Conservation (phyloP, 2,113 vertebrate genomes). For the Nycticryphes semicollaris region DNA sequence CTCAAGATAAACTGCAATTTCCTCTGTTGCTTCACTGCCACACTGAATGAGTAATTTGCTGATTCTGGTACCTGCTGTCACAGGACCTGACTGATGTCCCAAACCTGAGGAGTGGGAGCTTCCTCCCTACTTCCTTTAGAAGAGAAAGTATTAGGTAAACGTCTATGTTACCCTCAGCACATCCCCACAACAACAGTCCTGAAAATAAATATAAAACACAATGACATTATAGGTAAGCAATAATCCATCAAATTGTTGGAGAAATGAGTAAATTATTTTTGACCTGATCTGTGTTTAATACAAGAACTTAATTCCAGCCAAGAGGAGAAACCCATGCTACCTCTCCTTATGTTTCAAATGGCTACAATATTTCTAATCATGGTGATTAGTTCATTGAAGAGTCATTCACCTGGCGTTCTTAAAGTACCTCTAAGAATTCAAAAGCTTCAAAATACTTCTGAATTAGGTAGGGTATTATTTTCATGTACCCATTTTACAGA, state of each 20-base stretch:
- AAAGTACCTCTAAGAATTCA: not conserved
- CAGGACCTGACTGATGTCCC: not conserved
- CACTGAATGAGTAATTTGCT: not conserved
- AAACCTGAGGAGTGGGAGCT: not conserved
- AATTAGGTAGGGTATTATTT: not conserved
- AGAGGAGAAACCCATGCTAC: not conserved
- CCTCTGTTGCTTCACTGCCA: not conserved
- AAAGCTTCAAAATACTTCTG: not conserved
- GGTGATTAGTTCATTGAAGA: not conserved
- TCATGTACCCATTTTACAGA: not conserved
- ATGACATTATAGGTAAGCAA: not conserved
- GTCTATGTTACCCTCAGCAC: not conserved
- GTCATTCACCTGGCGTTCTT: not conserved
- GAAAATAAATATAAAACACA: not conserved
- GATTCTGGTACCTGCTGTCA: not conserved
- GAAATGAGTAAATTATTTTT: not conserved
- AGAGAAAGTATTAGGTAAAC: not conserved
- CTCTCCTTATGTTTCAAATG: not conserved
- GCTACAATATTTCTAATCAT: not conserved
- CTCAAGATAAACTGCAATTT: not conserved
- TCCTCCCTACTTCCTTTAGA: not conserved
- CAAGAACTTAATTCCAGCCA: not conserved
- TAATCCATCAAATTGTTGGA: not conserved
- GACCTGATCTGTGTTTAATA: not conserved
- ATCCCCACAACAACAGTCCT: not conserved